These are phyloP conservation scores for Peromyscus leucopus DNA, from an alignment of 2,113 vertebrate genomes.

Conservation along the genomic window DNA sequence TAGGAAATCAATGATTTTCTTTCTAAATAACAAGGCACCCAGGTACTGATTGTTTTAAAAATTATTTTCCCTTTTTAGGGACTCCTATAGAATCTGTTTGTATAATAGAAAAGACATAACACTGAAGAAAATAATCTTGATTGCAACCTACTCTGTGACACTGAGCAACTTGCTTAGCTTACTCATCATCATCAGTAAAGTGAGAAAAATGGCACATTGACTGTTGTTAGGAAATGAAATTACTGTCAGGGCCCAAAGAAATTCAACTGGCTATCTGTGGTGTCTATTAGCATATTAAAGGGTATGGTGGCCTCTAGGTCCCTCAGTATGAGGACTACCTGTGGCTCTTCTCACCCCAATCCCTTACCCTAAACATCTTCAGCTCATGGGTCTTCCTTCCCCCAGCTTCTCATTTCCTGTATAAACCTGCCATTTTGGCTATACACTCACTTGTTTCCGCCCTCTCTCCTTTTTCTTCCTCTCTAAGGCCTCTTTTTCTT, in stretches of 20 bases:
- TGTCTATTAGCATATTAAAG: background rate
- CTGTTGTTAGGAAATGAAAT: background rate
- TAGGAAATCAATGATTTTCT: background rate
- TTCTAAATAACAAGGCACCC: background rate
- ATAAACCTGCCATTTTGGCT: background rate
- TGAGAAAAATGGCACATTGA: background rate
- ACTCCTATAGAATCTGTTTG: background rate
- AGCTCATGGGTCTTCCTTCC: background rate
- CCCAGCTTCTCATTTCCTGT: background rate
- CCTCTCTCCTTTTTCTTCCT: background rate
- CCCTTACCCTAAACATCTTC: background rate
- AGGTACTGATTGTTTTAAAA: background rate
- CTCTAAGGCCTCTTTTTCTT: background rate
- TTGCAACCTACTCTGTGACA: background rate
- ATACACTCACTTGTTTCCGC: background rate
- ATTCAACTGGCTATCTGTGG: background rate
- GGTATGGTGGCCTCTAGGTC: background rate
- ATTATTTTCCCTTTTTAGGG: background rate
- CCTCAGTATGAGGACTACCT: too few relatives aligned
- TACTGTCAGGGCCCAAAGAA: background rate
- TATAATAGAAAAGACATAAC: background rate
- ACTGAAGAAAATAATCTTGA: background rate
- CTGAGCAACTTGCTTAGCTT: background rate
- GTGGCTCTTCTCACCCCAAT: background rate
- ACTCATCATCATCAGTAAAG: background rate